phyloP scores from a whole-genome alignment of 2,797 vertebrate species.

The Channa striata region DNA sequence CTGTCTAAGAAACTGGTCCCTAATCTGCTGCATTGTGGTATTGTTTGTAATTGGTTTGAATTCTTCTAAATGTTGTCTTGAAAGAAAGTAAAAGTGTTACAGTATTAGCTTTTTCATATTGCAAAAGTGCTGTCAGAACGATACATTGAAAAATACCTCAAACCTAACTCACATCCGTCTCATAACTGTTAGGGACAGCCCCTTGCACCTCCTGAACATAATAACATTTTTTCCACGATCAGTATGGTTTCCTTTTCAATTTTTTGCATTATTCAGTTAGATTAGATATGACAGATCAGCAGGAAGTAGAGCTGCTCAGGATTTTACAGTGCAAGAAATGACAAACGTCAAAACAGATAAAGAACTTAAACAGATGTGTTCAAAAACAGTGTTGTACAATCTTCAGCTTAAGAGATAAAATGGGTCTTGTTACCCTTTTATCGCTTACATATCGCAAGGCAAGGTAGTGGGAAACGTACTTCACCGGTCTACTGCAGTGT shows the following conservation, averaged over 20 bases:
- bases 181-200: slow-evolving; percentile 61
- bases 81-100: slow-evolving; percentile 53
- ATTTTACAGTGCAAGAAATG: slow-evolving; percentile 4
- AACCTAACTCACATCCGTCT: slow-evolving; percentile 56
- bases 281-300: slow-evolving; percentile 41
- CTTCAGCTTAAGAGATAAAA: slow-evolving; percentile 13
- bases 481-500: slow-evolving; percentile 54
- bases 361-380: slow-evolving; percentile 7
- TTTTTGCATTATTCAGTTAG: slow-evolving; percentile 29
- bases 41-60: slow-evolving; percentile 26
- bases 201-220: slow-evolving; percentile 43
- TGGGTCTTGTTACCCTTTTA: slow-evolving; percentile 8
- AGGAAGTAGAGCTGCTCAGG: slow-evolving; percentile 25
- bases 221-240: slow-evolving; percentile 37
- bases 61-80: slow-evolving; percentile 45
- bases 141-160: slow-evolving; percentile 40
- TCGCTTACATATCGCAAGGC: slow-evolving; percentile 13
- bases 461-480: slow-evolving; percentile 22
- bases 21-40: neutral
- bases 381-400: neutral
- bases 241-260: slow-evolving; percentile 24
- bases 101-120: slow-evolving; percentile 2
- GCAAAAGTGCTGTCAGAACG: slow-evolving; percentile 41
- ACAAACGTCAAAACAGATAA: slow-evolving; percentile 20
- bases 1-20: neutral